A percentile compares a stretch with the other conserved stretches of the same genome.
These are phyloP conservation scores for Varanus komodoensis DNA, from an alignment of 2,113 vertebrate species.

Conservation along the genomic window DNA sequence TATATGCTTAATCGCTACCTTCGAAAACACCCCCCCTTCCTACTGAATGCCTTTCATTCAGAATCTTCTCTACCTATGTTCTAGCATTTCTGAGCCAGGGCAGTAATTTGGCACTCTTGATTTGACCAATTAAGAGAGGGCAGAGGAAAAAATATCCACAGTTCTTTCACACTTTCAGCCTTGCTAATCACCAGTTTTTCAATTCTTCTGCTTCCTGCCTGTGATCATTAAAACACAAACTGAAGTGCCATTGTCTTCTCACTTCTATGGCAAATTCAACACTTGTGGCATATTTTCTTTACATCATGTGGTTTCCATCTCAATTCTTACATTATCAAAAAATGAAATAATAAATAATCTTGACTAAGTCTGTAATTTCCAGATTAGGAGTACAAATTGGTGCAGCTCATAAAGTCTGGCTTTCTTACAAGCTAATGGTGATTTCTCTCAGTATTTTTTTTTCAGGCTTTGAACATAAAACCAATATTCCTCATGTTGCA, in stretches of 20 bases:
- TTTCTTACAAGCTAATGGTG: neutral
- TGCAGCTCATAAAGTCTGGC: neutral
- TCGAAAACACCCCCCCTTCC: neutral
- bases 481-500: neutral
- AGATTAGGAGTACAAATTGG: neutral
- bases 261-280: slow-evolving; percentile 42
- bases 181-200: slow-evolving; percentile 59
- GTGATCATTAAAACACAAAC: slow-evolving; percentile 46
- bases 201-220: slow-evolving; percentile 49
- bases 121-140: neutral
- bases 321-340: neutral
- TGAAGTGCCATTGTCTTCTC: slow-evolving; percentile 38
- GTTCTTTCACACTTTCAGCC: slow-evolving; percentile 41
- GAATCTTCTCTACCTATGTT: neutral
- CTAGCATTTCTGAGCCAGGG: neutral
- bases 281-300: neutral
- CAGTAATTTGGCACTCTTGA: slow-evolving; percentile 2
- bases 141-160: too few relatives aligned
- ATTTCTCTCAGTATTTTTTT: neutral
- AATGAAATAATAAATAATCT: neutral
- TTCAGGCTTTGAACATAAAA: neutral
- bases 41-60: neutral
- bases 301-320: neutral
- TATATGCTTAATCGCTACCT: neutral
- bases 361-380: neutral